These are phyloP conservation scores for western clawed frog (Xenopus tropicalis) DNA, from an alignment of 2,113 vertebrate genomes.

Conservation along the genomic window DNA sequence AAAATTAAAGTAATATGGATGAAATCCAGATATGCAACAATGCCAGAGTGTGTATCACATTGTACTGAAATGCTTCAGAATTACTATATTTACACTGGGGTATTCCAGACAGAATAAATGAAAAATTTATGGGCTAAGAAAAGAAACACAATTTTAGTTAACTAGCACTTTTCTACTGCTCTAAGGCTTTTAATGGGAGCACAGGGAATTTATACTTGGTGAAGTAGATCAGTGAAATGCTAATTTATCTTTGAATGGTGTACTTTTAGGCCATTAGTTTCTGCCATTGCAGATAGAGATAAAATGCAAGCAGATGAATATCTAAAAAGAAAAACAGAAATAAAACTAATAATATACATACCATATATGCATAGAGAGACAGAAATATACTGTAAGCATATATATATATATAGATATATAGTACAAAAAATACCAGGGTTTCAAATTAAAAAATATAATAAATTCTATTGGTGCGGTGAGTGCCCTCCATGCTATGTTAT, in stretches of 20 bases:
- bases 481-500: too few relatives aligned
- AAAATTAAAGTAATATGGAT: constrained; percentile 70
- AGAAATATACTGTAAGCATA: too few relatives aligned
- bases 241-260: constrained; percentile 70
- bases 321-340: constrained; percentile 51
- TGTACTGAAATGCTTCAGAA: constrained; percentile 59
- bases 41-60: constrained; percentile 61
- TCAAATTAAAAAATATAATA: too few relatives aligned
- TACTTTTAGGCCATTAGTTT: constrained; percentile 72
- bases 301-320: constrained; percentile 62
- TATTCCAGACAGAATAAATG: constrained; percentile 64
- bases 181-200: constrained; percentile 64
- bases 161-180: constrained; percentile 62
- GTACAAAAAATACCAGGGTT: too few relatives aligned
- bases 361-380: too few relatives aligned
- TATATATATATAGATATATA: too few relatives aligned
- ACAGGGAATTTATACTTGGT: constrained; percentile 61
- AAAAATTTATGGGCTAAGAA: constrained; percentile 68
- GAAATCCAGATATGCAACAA: constrained; percentile 60
- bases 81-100: constrained; percentile 64
- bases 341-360: too few relatives aligned
- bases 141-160: constrained; percentile 69
- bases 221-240: constrained; percentile 70
- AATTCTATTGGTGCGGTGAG: too few relatives aligned
- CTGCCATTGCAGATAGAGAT: constrained; percentile 60